phyloP scores from a whole-genome alignment of 2,113 vertebrate species.

The Raja brachyura region DNA sequence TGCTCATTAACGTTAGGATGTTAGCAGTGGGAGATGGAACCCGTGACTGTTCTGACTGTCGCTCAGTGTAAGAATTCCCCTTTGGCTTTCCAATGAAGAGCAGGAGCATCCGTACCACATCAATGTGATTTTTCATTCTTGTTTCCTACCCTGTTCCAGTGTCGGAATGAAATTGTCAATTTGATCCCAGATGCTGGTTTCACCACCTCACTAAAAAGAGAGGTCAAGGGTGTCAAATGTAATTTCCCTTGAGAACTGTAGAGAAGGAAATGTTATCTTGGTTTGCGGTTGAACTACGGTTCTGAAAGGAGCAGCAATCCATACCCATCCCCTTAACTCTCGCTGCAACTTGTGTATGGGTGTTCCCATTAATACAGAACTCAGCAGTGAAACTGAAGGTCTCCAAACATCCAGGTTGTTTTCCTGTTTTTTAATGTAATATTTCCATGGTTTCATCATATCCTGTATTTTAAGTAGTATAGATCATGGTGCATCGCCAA shows the following conservation, averaged over 20 bases:
- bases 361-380: no score
- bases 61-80: background rate
- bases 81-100: background rate
- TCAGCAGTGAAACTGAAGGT: no score
- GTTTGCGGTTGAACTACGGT: background rate
- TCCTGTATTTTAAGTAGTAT: no score
- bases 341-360: no score
- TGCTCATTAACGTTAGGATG: background rate
- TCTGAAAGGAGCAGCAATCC: background rate
- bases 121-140: background rate
- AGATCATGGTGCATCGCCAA: no score
- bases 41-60: background rate
- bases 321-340: background rate
- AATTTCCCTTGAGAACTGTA: background rate
- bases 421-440: no score
- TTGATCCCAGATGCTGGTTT: background rate
- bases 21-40: background rate
- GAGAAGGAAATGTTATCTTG: background rate
- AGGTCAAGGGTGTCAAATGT: background rate
- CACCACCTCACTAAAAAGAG: background rate
- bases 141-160: background rate
- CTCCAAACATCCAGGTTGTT: no score
- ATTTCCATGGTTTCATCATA: no score
- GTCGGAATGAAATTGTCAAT: slow-evolving; percentile 1
- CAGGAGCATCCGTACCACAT: background rate